Evolutionary conservation across 2,888 invertebrate genomes (phyloP).

Genomic region (Nematopogon swammerdamellus): DNA sequence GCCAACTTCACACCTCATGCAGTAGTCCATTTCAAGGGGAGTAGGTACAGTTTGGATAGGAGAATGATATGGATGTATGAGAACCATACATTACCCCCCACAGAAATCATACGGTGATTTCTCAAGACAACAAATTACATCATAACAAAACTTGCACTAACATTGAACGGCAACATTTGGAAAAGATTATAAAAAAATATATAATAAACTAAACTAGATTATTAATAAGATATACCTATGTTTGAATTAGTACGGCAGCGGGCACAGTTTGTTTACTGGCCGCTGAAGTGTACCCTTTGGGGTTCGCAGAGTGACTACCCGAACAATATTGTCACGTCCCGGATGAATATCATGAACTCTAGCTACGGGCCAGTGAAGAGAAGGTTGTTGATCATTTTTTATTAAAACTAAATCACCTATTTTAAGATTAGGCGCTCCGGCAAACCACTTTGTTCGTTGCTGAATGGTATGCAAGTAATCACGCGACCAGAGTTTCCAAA

Average conservation of each 20-base stretch:
- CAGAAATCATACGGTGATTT: no score
- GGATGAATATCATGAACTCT: background rate
- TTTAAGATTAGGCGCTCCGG: background rate
- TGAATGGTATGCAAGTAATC: background rate
- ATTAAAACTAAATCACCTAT: background rate
- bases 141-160: no score
- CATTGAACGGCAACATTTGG: no score
- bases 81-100: no score
- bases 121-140: no score
- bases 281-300: background rate
- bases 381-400: background rate
- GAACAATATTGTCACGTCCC: background rate
- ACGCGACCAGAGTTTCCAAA: background rate
- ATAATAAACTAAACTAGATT: no score
- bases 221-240: no score
- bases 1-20: no score
- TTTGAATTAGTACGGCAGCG: background rate
- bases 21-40: no score
- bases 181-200: no score
- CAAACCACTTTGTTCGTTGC: background rate
- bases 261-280: background rate
- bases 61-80: no score
- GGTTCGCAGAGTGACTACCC: background rate
- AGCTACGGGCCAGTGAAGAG: background rate
- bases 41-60: no score